A percentile compares a stretch with the other conserved stretches of the same genome.
phyloP scores from a whole-genome alignment of 2,797 vertebrate genomes.

The Muraenolepis orangiensis region DNA sequence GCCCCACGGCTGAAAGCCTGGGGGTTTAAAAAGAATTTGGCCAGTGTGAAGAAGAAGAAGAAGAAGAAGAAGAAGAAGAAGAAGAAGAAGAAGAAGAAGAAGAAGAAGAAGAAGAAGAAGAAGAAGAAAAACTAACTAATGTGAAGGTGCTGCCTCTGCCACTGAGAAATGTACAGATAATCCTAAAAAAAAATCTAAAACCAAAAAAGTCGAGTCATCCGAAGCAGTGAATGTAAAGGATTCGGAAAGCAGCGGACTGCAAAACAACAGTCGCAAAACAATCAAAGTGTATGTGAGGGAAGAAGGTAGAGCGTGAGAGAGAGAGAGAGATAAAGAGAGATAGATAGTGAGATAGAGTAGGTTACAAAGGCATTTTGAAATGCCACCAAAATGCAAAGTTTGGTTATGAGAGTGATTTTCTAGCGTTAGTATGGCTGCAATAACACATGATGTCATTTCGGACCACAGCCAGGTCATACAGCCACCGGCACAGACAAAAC shows the following conservation, averaged over 20 bases:
- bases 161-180: constrained; percentile 57
- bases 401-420: not conserved
- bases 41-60: constrained; percentile 75
- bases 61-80: not conserved
- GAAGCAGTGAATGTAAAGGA: constrained; percentile 17
- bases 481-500: not conserved
- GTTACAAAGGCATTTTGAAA: not conserved
- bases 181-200: constrained; percentile 38
- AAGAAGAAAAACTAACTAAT: constrained; percentile 56
- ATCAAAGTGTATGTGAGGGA: not conserved
- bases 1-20: constrained; percentile 77
- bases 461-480: not conserved
- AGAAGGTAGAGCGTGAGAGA: not conserved
- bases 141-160: constrained; percentile 69
- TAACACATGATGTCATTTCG: not conserved
- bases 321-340: not conserved
- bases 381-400: not conserved
- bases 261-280: constrained; percentile 6
- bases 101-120: no score
- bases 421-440: not conserved
- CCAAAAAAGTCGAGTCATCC: constrained; percentile 37
- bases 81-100: not conserved
- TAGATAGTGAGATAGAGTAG: not conserved
- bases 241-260: constrained; percentile 6
- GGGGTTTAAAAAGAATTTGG: constrained; percentile 85